phyloP scores from a whole-genome alignment of 2,888 invertebrate species.

The Scaptomyza polygonia region DNA sequence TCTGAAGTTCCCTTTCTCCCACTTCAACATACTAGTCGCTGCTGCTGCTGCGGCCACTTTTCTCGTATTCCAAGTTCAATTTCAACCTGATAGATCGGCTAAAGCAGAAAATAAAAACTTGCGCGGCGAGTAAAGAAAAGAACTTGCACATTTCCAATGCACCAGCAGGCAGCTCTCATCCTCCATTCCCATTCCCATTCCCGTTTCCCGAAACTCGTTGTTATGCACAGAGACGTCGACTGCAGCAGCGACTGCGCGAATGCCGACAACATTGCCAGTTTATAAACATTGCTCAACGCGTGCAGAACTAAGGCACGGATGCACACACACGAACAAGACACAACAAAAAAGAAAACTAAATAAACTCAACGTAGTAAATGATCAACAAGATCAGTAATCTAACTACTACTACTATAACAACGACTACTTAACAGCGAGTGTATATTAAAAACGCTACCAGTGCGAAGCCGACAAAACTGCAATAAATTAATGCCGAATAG shows the following conservation, averaged over 20 bases:
- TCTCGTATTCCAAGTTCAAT: constrained; percentile 49
- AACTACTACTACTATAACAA: constrained; percentile 24
- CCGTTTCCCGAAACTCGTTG: constrained; percentile 53
- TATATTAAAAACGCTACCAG: constrained; percentile 50
- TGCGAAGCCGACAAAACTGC: constrained; percentile 78
- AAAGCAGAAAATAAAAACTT: constrained; percentile 53
- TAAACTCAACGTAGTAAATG: constrained; percentile 16
- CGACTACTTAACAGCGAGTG: constrained; percentile 47
- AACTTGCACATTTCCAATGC: constrained; percentile 62
- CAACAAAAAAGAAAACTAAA: neutral
- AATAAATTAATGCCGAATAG: constrained; percentile 78
- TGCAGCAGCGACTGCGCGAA: constrained; percentile 36
- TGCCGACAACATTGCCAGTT: constrained; percentile 69
- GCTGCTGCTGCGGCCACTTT: constrained; percentile 5
- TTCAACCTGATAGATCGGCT: constrained; percentile 43
- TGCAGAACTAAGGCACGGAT: constrained; percentile 70
- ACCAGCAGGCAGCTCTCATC: constrained; percentile 20
- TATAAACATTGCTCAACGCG: constrained; percentile 80
- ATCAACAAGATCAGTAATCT: constrained; percentile 34
- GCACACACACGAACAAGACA: constrained; percentile 11
- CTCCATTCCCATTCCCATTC: constrained; percentile 30
- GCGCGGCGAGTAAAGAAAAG: constrained; percentile 65
- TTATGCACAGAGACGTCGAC: constrained; percentile 32
- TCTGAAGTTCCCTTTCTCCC: constrained; percentile 36
- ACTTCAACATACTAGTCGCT: constrained; percentile 14